Base-by-base conservation (phyloP, 2,113 vertebrate species). In the Cinclus mexicanus region DNA sequence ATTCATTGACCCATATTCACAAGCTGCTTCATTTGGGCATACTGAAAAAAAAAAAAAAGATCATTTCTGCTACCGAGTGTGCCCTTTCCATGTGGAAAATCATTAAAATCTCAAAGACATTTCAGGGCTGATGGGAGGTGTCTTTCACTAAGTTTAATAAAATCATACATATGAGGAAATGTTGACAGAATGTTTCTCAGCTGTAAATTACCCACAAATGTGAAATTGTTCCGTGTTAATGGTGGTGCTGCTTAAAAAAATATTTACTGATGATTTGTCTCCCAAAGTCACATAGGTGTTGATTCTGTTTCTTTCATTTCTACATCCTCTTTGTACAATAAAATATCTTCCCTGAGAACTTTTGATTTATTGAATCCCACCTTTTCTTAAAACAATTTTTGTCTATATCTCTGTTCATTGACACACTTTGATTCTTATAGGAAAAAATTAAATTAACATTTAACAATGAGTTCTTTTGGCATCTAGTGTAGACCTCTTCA, bases 71-170 rank as follows among this genome's bases (percentile, higher is more conserved):
- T 83, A 79, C 78, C 4, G 5, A 87, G 41, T 35, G 17, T 91
- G 49, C 57, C 93, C 31, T 94, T 87, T 91, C 69, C 42, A 29
- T 42, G 70, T 91, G 87, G 72, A 91, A 95, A 96, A 76, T 61
- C 57, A 65, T 93, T 89, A 82, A 89, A 94, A 91, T 49, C 49
- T 87, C 77, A 79, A 87, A 95, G 89, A 83, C 10, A 5, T 74
- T 78, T 92, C 89, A 91, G 74, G 69, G 76, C 72, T 87, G 89
- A 94, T 61, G 87, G 87, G 84, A 89, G 57, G 61, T 79, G 87
- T 94, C 95, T 97, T 95, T 95, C 91, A 87, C 81, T 87, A 76
- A 69, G 70, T 68, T 94, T 92, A 93, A 95, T 91, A 89, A 94
- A 95, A 53, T 56, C 61, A 82, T 29, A 52, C 25, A 68, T 88